Percentiles rank a stretch among this genome's conserved stretches.
phyloP scores from a whole-genome alignment of 2,888 invertebrate genomes.

The Automeris io region DNA sequence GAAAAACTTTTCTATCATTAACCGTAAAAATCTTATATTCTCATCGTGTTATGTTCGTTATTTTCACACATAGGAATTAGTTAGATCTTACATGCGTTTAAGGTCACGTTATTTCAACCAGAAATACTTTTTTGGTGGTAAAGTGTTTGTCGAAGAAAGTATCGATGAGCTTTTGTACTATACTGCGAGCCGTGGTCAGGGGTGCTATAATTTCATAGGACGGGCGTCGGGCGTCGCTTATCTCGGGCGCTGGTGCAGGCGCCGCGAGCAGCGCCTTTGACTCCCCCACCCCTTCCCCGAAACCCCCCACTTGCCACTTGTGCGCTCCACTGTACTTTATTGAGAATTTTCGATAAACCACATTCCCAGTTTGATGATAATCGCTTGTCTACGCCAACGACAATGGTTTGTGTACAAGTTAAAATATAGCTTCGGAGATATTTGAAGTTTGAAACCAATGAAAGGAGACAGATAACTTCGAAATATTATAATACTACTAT shows the following conservation, averaged over 20 bases:
- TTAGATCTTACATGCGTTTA: too few relatives aligned
- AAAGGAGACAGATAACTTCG: too few relatives aligned
- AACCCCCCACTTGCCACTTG: slow-evolving; percentile 29
- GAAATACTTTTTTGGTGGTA: not conserved
- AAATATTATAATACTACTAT: too few relatives aligned
- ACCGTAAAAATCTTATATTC: too few relatives aligned
- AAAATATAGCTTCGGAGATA: not conserved
- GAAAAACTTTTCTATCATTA: too few relatives aligned
- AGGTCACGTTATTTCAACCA: too few relatives aligned
- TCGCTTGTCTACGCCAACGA: slow-evolving; percentile 7
- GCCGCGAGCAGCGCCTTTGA: slow-evolving; percentile 59
- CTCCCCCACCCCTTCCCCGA: slow-evolving; percentile 17
- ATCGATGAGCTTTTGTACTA: not conserved
- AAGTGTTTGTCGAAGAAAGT: not conserved
- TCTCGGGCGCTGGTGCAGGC: slow-evolving; percentile 70
- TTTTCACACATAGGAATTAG: too few relatives aligned
- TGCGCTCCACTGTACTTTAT: slow-evolving; percentile 39
- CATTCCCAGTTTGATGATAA: slow-evolving; percentile 26
- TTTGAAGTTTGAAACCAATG: not conserved
- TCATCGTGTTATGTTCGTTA: too few relatives aligned
- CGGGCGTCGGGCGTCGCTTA: slow-evolving; percentile 72
- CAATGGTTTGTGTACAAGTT: slow-evolving; percentile 4
- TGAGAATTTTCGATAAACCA: slow-evolving; percentile 45
- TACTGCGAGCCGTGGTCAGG: slow-evolving; percentile 27
- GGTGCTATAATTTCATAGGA: slow-evolving; percentile 72